phyloP scores from a whole-genome alignment of 2,888 invertebrate species.

The Malthinus seriepunctatus region DNA sequence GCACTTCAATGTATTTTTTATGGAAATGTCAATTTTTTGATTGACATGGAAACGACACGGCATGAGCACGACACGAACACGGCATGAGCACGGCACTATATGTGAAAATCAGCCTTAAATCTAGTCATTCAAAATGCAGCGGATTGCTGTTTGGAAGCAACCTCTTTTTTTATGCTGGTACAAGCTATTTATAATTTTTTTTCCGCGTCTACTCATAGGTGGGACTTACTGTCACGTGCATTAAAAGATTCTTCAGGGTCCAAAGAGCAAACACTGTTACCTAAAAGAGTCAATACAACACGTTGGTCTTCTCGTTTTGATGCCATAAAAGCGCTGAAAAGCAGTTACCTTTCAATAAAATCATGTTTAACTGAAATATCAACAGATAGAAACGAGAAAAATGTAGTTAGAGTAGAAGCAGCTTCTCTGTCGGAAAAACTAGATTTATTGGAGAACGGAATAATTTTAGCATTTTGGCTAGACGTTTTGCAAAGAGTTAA shows the following conservation, averaged over 20 bases:
- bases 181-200: conserved; percentile 25
- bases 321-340: conserved; percentile 5
- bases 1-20: too few relatives aligned
- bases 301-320: conserved; percentile 6
- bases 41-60: too few relatives aligned
- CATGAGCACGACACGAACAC: too few relatives aligned
- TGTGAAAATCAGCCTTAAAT: too few relatives aligned
- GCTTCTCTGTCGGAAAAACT: background rate
- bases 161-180: conserved; percentile 21
- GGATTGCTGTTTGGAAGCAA: conserved; percentile 15
- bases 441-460: background rate
- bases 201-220: conserved; percentile 9
- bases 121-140: conserved; percentile 24
- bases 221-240: conserved; percentile 4
- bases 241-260: conserved; percentile 8
- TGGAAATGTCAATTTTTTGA: too few relatives aligned
- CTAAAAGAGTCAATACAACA: conserved; percentile 8
- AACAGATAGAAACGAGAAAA: background rate
- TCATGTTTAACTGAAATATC: background rate
- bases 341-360: background rate
- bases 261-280: conserved; percentile 3
- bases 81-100: too few relatives aligned
- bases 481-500: background rate
- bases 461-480: conserved; percentile 1
- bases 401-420: background rate